Conservation (phyloP, 2,113 vertebrate genomes). For the Etheostoma spectabile region DNA sequence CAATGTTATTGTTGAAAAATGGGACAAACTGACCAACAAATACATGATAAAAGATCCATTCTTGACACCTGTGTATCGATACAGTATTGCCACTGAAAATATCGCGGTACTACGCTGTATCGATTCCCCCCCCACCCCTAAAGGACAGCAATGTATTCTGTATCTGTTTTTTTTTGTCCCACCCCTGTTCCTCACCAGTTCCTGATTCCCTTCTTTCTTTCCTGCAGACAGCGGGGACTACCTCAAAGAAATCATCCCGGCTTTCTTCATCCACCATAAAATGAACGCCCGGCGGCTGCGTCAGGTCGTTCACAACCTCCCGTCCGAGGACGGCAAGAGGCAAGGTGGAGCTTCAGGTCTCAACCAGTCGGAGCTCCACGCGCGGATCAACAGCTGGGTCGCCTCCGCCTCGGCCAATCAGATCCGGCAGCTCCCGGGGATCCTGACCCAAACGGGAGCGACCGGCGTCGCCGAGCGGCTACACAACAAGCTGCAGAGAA, state of each 20-base stretch:
- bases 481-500: slow-evolving; percentile 32
- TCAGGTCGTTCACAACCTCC: too few relatives aligned
- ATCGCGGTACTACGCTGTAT: too few relatives aligned
- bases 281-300: neutral
- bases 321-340: rapidly evolving
- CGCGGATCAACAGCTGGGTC: neutral
- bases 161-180: too few relatives aligned
- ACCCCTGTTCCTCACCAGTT: rapidly evolving
- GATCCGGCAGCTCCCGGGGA: neutral
- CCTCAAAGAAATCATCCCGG: slow-evolving; percentile 57
- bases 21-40: too few relatives aligned
- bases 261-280: slow-evolving; percentile 51
- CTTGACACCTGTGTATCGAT: too few relatives aligned
- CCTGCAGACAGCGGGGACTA: slow-evolving; percentile 36
- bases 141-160: too few relatives aligned
- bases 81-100: too few relatives aligned
- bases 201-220: neutral
- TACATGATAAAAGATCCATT: too few relatives aligned
- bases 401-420: neutral
- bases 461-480: neutral
- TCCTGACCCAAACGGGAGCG: rapidly evolving
- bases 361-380: rapidly evolving
- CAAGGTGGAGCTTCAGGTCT: rapidly evolving
- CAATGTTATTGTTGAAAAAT: too few relatives aligned
- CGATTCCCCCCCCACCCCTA: too few relatives aligned